phyloP scores from a whole-genome alignment of 2,888 invertebrate genomes.

The Hylaea fasciaria region DNA sequence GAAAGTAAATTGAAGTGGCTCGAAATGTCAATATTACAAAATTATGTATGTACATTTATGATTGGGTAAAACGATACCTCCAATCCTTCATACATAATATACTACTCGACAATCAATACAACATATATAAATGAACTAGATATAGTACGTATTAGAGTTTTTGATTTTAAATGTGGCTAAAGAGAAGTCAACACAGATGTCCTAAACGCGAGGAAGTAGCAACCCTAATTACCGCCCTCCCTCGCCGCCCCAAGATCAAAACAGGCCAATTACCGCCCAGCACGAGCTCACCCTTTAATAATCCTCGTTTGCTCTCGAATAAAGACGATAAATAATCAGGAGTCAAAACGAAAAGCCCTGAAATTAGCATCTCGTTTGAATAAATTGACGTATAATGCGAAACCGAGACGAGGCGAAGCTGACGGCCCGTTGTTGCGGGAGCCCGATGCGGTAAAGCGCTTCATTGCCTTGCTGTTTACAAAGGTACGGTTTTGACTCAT shows the following conservation, averaged over 20 bases:
- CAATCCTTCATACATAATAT: too few species aligned
- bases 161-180: too few species aligned
- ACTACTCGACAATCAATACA: too few species aligned
- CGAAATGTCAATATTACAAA: too few species aligned
- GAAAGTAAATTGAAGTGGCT: too few species aligned
- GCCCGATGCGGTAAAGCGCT: constrained; percentile 49
- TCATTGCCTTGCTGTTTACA: constrained; percentile 19
- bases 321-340: constrained; percentile 72
- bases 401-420: constrained; percentile 64
- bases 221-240: constrained; percentile 42
- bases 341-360: constrained; percentile 70
- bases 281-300: constrained; percentile 74
- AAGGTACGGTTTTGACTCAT: not conserved
- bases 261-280: constrained; percentile 78
- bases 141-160: too few species aligned
- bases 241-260: constrained; percentile 65
- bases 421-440: constrained; percentile 34
- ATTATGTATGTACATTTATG: too few species aligned
- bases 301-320: constrained; percentile 68
- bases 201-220: constrained; percentile 12
- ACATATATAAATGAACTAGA: too few species aligned
- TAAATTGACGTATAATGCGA: constrained; percentile 76
- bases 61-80: too few species aligned
- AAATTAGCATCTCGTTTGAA: constrained; percentile 81
- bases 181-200: not conserved